phyloP scores from a whole-genome alignment of 1,140 invertebrate species.

The Leptopilina boulardi region DNA sequence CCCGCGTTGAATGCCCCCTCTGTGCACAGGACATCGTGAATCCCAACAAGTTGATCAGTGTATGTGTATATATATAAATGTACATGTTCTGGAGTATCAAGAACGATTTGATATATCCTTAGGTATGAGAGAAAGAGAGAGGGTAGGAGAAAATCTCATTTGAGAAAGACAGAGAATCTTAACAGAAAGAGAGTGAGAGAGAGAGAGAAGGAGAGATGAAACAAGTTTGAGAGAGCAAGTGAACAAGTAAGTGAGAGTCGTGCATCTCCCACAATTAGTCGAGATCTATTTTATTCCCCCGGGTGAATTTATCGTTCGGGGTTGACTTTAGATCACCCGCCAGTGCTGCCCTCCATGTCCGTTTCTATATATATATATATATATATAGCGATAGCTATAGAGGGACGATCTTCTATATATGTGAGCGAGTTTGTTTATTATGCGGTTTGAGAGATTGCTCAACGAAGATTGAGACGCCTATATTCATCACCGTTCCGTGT shows the following conservation, averaged over 20 bases:
- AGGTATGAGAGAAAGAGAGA: conserved; percentile 38
- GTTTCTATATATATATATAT: too few relatives aligned
- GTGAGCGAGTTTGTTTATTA: conserved; percentile 68
- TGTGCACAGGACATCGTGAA: conserved; percentile 47
- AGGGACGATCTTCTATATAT: conserved; percentile 52
- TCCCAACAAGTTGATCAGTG: conserved; percentile 23
- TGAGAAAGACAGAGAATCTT: background rate
- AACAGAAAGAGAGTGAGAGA: conserved; percentile 33
- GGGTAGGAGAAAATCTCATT: conserved; percentile 39
- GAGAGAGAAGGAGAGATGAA: conserved; percentile 11
- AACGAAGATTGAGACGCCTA: conserved; percentile 69
- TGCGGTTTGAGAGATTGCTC: conserved; percentile 60
- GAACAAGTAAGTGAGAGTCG: conserved; percentile 69
- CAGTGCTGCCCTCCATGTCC: conserved; percentile 40
- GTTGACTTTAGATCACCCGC: conserved; percentile 68
- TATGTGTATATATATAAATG: conserved; percentile 40
- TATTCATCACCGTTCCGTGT: conserved; percentile 55
- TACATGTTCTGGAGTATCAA: conserved; percentile 52
- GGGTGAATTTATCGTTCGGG: conserved; percentile 71
- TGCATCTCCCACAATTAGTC: conserved; percentile 76
- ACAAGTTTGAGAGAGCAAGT: conserved; percentile 35
- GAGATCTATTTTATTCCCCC: conserved; percentile 73
- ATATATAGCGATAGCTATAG: conserved; percentile 27
- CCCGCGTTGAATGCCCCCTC: conserved; percentile 52
- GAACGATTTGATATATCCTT: conserved; percentile 44